Conservation (phyloP, 2,888 invertebrate species). For the Lydus trimaculatus region DNA sequence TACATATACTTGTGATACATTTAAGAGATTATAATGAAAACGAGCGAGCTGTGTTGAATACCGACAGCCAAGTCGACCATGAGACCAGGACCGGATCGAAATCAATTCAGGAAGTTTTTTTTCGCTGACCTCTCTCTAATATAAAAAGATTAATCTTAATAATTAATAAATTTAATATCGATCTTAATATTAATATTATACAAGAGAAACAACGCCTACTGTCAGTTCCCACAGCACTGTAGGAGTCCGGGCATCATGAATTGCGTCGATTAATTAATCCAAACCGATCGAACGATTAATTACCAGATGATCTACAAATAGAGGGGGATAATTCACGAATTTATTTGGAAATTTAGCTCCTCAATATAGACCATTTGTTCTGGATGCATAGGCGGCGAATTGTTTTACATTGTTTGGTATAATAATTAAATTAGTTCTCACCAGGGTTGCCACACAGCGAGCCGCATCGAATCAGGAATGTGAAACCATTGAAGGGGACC, state of each 20-base stretch:
- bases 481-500: slow-evolving; percentile 27
- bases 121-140: neutral
- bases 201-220: slow-evolving; percentile 46
- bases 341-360: neutral
- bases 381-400: slow-evolving; percentile 1
- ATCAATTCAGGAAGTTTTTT: neutral
- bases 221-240: slow-evolving; percentile 42
- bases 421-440: slow-evolving; percentile 53
- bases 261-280: neutral
- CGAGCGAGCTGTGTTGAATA: slow-evolving; percentile 40
- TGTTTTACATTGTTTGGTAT: slow-evolving; percentile 35
- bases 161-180: neutral
- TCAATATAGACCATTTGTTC: neutral
- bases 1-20: slow-evolving; percentile 31
- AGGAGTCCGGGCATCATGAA: slow-evolving; percentile 13
- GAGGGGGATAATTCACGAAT: neutral
- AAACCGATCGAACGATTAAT: neutral
- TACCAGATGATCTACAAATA: too few relatives aligned
- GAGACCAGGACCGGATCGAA: slow-evolving; percentile 33
- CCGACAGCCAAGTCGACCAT: slow-evolving; percentile 46
- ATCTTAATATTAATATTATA: neutral
- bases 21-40: slow-evolving; percentile 43
- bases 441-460: slow-evolving; percentile 54
- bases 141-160: neutral
- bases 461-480: slow-evolving; percentile 55